phyloP scores from a whole-genome alignment of 1,140 invertebrate species.

The Sinonovacula constricta region DNA sequence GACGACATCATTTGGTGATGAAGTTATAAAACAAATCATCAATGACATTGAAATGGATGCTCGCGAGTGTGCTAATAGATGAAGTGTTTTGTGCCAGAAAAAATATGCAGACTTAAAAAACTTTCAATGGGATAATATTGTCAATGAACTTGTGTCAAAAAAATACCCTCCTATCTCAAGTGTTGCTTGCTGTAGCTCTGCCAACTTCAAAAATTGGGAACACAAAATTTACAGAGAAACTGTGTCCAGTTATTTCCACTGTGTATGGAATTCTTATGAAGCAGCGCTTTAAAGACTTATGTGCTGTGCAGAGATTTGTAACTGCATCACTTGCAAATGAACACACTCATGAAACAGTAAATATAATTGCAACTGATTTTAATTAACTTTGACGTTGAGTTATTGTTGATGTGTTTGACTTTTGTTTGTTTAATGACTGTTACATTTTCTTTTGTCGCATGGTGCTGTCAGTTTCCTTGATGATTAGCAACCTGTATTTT shows the following conservation, averaged over 20 bases:
- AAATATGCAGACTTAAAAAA: background rate
- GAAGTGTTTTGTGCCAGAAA: slow-evolving; percentile 2
- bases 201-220: background rate
- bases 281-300: background rate
- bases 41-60: slow-evolving; percentile 21
- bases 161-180: slow-evolving; percentile 1
- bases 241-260: background rate
- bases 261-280: slow-evolving; percentile 20
- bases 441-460: background rate
- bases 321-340: slow-evolving; percentile 24
- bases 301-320: background rate
- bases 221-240: background rate
- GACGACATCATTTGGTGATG: background rate
- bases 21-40: background rate
- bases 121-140: slow-evolving; percentile 5
- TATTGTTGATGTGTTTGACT: slow-evolving; percentile 5
- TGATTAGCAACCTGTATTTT: background rate
- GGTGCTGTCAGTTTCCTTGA: background rate
- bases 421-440: background rate
- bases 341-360: slow-evolving; percentile 16
- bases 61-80: slow-evolving; percentile 10
- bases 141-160: background rate
- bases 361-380: background rate
- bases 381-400: background rate
- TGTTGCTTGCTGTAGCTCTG: slow-evolving; percentile 15